A percentile compares a stretch with the other conserved stretches of the same genome.
phyloP scores from a whole-genome alignment of 2,888 invertebrate species.

The Agrochola lychnidis region DNA sequence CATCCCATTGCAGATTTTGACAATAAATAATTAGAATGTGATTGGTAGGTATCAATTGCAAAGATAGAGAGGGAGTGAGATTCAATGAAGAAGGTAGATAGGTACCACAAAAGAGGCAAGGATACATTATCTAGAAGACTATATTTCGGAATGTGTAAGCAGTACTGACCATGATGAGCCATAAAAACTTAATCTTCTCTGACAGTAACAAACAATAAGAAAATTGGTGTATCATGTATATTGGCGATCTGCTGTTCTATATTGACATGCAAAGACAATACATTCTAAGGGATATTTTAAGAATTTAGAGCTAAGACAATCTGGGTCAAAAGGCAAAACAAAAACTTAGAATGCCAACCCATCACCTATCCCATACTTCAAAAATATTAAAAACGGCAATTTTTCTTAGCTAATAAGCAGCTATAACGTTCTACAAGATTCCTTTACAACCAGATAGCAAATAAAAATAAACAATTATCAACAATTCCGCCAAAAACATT shows the following conservation, averaged over 20 bases:
- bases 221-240: background rate
- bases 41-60: background rate
- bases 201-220: background rate
- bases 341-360: constrained; percentile 27
- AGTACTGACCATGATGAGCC: background rate
- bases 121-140: background rate
- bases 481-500: constrained; percentile 51
- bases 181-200: background rate
- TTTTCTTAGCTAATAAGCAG: background rate
- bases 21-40: background rate
- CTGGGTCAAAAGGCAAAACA: background rate
- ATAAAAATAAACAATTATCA: constrained; percentile 48
- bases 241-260: background rate
- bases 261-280: too few species aligned
- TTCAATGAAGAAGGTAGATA: background rate
- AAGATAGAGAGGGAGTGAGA: background rate
- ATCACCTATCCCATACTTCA: constrained; percentile 1
- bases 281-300: background rate
- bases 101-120: background rate
- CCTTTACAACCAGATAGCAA: background rate
- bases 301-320: background rate
- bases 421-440: constrained; percentile 5
- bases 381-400: background rate
- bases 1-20: background rate
- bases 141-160: too few species aligned